phyloP scores from a whole-genome alignment of 2,797 vertebrate genomes.

The Adelosebastes latens region DNA sequence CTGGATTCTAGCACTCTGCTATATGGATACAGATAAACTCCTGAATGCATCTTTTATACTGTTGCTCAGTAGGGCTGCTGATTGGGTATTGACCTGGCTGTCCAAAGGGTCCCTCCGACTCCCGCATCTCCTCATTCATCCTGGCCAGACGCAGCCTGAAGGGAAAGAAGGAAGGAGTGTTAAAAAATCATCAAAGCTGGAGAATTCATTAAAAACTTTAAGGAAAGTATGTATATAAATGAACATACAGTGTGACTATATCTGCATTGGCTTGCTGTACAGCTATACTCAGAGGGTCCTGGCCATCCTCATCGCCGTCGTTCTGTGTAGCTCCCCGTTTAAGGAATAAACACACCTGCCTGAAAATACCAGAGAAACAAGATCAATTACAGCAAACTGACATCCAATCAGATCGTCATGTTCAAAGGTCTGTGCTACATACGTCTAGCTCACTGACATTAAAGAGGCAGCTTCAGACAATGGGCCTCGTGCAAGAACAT shows the following conservation, averaged over 20 bases:
- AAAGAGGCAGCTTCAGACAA: neutral
- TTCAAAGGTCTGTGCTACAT: neutral
- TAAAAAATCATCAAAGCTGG: neutral
- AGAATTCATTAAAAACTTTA: too few relatives aligned
- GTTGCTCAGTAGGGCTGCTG: constrained; percentile 96
- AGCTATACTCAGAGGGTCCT: constrained; percentile 93
- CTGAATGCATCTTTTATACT: constrained; percentile 97
- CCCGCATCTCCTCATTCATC: constrained; percentile 99
- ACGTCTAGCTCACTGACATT: neutral
- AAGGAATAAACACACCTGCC: constrained; percentile 97
- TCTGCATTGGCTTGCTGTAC: constrained; percentile 96
- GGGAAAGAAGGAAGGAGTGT: neutral
- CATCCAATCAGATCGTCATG: neutral
- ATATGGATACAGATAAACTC: constrained; percentile 97
- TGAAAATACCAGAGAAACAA: constrained; percentile 60
- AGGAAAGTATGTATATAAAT: neutral
- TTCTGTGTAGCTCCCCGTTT: constrained; percentile 95
- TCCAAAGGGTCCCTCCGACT: constrained; percentile 92
- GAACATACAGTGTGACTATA: constrained; percentile 94
- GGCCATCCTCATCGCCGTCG: constrained; percentile 89
- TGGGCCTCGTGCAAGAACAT: too few relatives aligned
- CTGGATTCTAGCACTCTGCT: constrained; percentile 87
- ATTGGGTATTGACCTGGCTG: constrained; percentile 92
- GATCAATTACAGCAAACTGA: neutral
- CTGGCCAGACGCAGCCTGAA: constrained; percentile 92